These are phyloP conservation scores for Parascotia fuliginaria DNA, from an alignment of 2,888 invertebrate species.

Conservation along the genomic window DNA sequence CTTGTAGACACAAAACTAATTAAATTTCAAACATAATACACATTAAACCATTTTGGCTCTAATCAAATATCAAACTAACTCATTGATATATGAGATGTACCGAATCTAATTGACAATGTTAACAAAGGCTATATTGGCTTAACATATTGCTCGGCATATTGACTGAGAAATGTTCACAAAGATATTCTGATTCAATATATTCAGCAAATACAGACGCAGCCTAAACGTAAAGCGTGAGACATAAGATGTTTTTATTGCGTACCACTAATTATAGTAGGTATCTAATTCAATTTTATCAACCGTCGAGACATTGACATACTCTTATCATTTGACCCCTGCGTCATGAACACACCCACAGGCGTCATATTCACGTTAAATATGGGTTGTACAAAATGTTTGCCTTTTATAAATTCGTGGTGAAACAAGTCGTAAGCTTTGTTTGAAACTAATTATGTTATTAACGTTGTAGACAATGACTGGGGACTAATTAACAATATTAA, in stretches of 20 bases:
- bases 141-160: neutral
- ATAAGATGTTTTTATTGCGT: conserved; percentile 71
- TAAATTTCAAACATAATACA: neutral
- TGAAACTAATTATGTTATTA: neutral
- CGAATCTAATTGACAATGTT: neutral
- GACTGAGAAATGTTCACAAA: neutral
- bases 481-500: neutral
- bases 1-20: neutral
- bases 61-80: neutral
- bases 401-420: neutral
- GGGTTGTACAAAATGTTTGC: neutral
- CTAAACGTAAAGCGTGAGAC: conserved; percentile 29
- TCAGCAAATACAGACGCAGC: conserved; percentile 8
- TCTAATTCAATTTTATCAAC: conserved; percentile 35
- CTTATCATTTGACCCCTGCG: conserved; percentile 57
- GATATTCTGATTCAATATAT: neutral
- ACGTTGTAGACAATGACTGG: neutral
- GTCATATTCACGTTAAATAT: conserved; percentile 8
- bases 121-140: neutral
- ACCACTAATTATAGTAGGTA: neutral
- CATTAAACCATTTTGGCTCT: neutral
- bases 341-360: conserved; percentile 71
- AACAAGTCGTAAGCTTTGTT: neutral
- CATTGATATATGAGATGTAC: neutral
- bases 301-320: conserved; percentile 60